A percentile compares a stretch with the other conserved stretches of the same genome.
phyloP scores from a whole-genome alignment of 2,888 invertebrate genomes.

The Trypoxylon attenuatum region DNA sequence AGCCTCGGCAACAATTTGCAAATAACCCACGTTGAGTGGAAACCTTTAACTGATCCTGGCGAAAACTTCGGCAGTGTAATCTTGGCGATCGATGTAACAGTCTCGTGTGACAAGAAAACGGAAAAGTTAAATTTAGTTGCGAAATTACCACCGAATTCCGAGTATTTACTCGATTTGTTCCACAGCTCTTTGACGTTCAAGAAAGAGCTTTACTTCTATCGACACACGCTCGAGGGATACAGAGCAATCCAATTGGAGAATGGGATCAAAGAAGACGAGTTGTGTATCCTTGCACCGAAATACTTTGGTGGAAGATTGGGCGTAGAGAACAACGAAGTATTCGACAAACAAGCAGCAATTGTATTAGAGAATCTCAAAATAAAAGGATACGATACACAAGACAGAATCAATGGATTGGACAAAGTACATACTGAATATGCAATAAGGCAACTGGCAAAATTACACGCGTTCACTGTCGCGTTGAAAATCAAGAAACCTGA shows the following conservation, averaged over 20 bases:
- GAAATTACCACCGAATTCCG: slow-evolving; percentile 68
- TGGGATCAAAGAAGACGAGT: slow-evolving; percentile 53
- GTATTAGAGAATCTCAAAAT: slow-evolving; percentile 68
- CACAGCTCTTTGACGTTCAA: slow-evolving; percentile 67
- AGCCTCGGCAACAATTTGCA: slow-evolving; percentile 52
- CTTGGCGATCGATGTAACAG: slow-evolving; percentile 59
- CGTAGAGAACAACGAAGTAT: slow-evolving; percentile 48
- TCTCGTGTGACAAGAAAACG: slow-evolving; percentile 43
- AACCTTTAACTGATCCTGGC: slow-evolving; percentile 69
- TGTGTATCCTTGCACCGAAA: slow-evolving; percentile 59
- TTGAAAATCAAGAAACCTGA: slow-evolving; percentile 63
- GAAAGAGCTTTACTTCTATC: slow-evolving; percentile 70
- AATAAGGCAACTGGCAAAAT: slow-evolving; percentile 62
- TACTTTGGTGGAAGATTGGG: slow-evolving; percentile 68
- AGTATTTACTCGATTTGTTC: slow-evolving; percentile 65
- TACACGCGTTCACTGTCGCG: slow-evolving; percentile 66
- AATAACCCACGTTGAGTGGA: slow-evolving; percentile 64
- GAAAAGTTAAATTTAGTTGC: slow-evolving; percentile 63
- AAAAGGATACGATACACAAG: slow-evolving; percentile 61
- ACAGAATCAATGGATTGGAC: slow-evolving; percentile 66
- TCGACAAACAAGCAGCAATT: slow-evolving; percentile 67
- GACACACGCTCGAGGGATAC: slow-evolving; percentile 60
- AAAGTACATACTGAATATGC: slow-evolving; percentile 61
- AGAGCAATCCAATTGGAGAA: slow-evolving; percentile 51
- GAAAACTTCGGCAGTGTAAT: slow-evolving; percentile 72